Conservation (phyloP, 2,113 vertebrate genomes). For the Petrocephalus microphthalmus region DNA sequence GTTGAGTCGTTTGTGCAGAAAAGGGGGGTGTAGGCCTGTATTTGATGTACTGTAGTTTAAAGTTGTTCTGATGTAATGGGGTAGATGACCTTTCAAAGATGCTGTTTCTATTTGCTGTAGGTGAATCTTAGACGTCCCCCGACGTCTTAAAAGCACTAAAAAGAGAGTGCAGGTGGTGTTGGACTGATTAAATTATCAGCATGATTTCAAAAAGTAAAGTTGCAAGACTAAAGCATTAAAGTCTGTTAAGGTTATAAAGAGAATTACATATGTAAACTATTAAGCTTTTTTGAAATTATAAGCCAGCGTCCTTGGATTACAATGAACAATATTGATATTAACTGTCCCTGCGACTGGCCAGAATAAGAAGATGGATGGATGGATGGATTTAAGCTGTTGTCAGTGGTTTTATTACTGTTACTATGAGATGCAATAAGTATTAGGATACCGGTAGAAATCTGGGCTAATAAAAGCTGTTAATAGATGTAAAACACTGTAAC, state of each 20-base stretch:
- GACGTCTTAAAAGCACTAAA: not conserved
- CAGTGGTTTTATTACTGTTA: not conserved
- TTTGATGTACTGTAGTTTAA: not conserved
- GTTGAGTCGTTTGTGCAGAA: constrained; percentile 5
- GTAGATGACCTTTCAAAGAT: not conserved
- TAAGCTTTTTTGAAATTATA: not conserved
- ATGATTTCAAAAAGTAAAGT: not conserved
- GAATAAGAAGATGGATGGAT: not conserved
- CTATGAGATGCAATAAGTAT: constrained; percentile 2
- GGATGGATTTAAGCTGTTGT: not conserved
- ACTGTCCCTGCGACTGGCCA: not conserved
- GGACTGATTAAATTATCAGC: not conserved
- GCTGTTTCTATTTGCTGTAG: not conserved
- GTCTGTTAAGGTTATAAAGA: not conserved
- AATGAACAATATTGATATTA: not conserved
- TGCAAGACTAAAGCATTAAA: not conserved
- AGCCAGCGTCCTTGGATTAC: not conserved
- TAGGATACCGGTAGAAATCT: not conserved
- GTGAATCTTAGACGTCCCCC: not conserved
- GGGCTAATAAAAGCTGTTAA: not conserved
- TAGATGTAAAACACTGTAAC: not conserved
- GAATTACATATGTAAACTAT: not conserved
- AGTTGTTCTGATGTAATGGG: not conserved
- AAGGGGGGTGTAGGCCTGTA: not conserved
- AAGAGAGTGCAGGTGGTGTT: not conserved